Evolutionary conservation across 2,113 vertebrate species (phyloP).

Genomic region (Donacobius atricapilla): DNA sequence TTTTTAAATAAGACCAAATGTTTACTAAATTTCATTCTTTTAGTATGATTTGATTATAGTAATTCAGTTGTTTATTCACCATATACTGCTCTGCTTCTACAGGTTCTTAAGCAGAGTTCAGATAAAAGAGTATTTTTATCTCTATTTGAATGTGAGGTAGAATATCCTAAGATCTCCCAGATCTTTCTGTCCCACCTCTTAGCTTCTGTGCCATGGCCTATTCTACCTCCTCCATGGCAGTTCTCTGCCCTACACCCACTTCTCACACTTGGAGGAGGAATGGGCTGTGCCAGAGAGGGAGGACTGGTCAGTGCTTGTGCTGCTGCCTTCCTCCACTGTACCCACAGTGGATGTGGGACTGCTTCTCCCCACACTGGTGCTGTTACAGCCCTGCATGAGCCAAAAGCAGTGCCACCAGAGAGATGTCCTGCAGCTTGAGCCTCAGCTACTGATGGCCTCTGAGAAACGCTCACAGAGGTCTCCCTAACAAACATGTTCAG

Average conservation of each 20-base stretch:
- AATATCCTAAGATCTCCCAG: not conserved
- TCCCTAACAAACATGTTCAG: not conserved
- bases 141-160: not conserved
- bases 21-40: not conserved
- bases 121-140: not conserved
- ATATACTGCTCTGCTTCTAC: not conserved
- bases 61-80: not conserved
- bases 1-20: too few species aligned
- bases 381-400: not conserved
- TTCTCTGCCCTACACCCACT: not conserved
- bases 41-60: not conserved
- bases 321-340: accelerated
- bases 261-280: not conserved
- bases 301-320: not conserved
- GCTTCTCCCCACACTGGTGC: not conserved
- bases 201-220: not conserved
- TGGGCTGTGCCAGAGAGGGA: not conserved
- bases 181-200: not conserved
- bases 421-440: not conserved
- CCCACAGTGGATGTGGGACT: accelerated
- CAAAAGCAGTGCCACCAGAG: not conserved
- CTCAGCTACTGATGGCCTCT: not conserved
- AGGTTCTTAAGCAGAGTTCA: not conserved
- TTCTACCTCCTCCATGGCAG: not conserved
- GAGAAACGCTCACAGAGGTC: not conserved